Percentiles rank a stretch among this genome's conserved stretches.
Conservation (phyloP, 2,888 invertebrate genomes). For the Eupithecia insigniata region DNA sequence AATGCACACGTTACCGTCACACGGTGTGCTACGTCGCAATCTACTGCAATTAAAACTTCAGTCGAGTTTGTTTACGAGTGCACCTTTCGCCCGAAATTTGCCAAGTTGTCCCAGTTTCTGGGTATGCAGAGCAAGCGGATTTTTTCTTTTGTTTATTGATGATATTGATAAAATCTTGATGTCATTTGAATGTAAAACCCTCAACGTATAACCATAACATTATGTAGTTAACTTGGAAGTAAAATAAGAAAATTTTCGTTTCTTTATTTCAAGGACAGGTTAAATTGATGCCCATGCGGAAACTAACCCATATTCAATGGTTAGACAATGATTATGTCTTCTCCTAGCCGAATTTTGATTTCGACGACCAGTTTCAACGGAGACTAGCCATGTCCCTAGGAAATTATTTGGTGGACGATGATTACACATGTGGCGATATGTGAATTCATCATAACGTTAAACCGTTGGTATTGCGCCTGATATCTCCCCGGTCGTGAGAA, state of each 20-base stretch:
- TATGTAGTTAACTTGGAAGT: not conserved
- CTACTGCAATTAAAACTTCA: conserved; percentile 79
- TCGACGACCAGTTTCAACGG: too few species aligned
- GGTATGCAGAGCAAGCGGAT: conserved; percentile 31
- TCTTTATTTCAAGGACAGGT: too few species aligned
- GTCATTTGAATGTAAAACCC: not conserved
- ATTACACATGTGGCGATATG: too few species aligned
- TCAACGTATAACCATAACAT: not conserved
- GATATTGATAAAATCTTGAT: not conserved
- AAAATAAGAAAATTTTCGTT: not conserved
- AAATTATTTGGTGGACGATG: too few species aligned
- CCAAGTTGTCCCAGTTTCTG: conserved; percentile 59
- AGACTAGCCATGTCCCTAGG: too few species aligned
- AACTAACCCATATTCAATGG: too few species aligned
- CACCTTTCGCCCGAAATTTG: conserved; percentile 74
- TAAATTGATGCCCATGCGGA: too few species aligned
- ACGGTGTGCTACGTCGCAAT: conserved; percentile 64
- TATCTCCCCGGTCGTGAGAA: too few species aligned
- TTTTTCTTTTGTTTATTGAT: conserved; percentile 27
- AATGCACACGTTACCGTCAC: conserved; percentile 44
- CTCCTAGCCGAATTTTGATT: too few species aligned
- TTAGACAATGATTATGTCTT: too few species aligned
- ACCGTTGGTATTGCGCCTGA: too few species aligned
- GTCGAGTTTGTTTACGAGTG: conserved; percentile 72
- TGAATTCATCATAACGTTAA: too few species aligned